Percentiles rank a stretch among this genome's conserved stretches.
Conservation (phyloP, 2,888 invertebrate genomes). For the Diaprepes abbreviatus region DNA sequence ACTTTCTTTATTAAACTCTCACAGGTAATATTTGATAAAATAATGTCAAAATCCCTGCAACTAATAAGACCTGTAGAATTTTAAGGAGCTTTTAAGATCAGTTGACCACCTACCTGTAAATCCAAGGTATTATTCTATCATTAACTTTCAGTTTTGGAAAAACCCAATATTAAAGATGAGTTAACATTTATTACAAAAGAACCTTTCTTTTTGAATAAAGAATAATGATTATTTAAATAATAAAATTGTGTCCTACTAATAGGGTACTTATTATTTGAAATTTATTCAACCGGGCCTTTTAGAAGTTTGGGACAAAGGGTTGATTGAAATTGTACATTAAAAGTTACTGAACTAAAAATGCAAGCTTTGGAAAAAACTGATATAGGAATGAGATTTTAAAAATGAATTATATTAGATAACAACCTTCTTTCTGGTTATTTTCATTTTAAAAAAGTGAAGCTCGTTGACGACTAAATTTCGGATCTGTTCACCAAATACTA, state of each 20-base stretch:
- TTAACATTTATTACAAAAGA: not conserved
- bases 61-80: not conserved
- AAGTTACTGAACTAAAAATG: no score
- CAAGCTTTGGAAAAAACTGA: no score
- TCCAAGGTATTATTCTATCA: constrained; percentile 1
- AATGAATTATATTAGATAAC: no score
- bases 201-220: not conserved
- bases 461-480: no score
- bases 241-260: not conserved
- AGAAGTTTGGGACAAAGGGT: no score
- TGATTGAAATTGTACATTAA: no score
- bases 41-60: not conserved
- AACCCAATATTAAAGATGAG: not conserved
- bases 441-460: no score
- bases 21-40: not conserved
- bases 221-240: constrained; percentile 5
- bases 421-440: no score
- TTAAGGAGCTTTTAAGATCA: not conserved
- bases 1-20: not conserved
- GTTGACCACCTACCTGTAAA: constrained; percentile 1
- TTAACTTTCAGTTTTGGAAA: constrained; percentile 1
- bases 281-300: no score
- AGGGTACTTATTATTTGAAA: not conserved
- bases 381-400: no score
- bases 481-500: no score